A percentile compares a stretch with the other conserved stretches of the same genome.
phyloP scores from a whole-genome alignment of 2,113 vertebrate genomes.

The Crotalus horridus region DNA sequence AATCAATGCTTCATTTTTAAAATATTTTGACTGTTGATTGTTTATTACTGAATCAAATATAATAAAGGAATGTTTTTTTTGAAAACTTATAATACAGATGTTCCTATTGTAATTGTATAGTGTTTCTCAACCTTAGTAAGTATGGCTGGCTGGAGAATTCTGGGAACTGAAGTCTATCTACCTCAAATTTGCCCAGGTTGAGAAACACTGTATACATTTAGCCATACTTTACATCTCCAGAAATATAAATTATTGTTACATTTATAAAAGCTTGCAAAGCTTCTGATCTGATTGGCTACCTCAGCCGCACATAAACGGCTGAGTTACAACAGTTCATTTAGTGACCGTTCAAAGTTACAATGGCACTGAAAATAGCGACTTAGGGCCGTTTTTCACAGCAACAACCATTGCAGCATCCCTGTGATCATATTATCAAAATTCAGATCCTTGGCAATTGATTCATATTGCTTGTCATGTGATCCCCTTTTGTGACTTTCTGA shows the following conservation, averaged over 20 bases:
- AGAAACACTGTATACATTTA: not conserved
- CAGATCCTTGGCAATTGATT: not conserved
- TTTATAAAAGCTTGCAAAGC: not conserved
- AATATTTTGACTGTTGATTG: not conserved
- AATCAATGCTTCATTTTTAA: not conserved
- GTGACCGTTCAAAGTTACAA: not conserved
- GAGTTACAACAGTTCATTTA: not conserved
- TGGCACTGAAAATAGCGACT: not conserved
- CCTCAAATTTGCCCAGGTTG: no score
- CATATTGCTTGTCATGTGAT: not conserved
- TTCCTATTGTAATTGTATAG: not conserved
- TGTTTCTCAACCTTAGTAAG: no score
- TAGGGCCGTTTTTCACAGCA: not conserved
- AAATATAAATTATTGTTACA: not conserved
- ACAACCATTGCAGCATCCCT: not conserved
- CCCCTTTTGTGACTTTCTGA: not conserved
- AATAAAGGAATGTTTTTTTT: not conserved
- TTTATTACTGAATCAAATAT: not conserved
- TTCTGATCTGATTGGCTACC: not conserved
- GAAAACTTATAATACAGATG: not conserved
- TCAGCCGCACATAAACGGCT: not conserved
- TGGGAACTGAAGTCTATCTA: no score
- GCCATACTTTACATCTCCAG: not conserved
- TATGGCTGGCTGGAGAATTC: no score
- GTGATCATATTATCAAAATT: not conserved